Evolutionary conservation across 1,140 invertebrate species (phyloP), one percentile per base, ranked within the genome.

Genomic region (Phthorimaea operculella): DNA sequence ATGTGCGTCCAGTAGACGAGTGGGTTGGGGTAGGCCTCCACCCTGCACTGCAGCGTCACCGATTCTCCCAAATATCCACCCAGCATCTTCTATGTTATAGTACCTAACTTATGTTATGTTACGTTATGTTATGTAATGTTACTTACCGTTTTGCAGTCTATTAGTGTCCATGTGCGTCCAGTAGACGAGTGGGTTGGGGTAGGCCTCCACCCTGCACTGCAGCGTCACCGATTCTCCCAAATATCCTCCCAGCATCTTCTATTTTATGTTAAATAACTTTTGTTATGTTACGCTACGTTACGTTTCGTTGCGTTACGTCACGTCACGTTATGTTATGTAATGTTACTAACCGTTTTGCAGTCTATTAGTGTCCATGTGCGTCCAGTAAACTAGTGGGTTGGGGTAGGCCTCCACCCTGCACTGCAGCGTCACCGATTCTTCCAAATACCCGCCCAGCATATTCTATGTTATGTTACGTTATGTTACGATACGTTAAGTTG

Each of bases 221-320:
- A 75, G 42, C 2, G 51, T n/a, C 21, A 65, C 61, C 1, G 63
- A 39, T 1, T 66, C 66, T 5, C 64, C 63, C 7, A 74, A 39
- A 28, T 74, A 72, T 1, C 56, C 68, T n/a, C 71, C 74, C 0
- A 70, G 44, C 64, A 75, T 66, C 50, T 75, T n/a, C n/a, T n/a
- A n/a, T n/a, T n/a, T n/a, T n/a, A n/a, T n/a, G n/a, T n/a, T n/a
- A n/a, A n/a, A n/a, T n/a, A n/a, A n/a, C n/a, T n/a, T n/a, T n/a
- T n/a, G n/a, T n/a, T n/a, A n/a, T n/a, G 72, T 15, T 71, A 63
- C 1, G 34, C 10, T n/a, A n/a, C 34, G 34, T 36, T 12, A 36
- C 12, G 7, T 51, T 18, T 10, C 21, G 28, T 16, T 51, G 5
- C 15, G 44, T 47, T 9, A 47, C 8, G 9, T 10, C 8, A 45